Base-by-base conservation (phyloP, 2,888 invertebrate species). In the Abrostola triplasia region DNA sequence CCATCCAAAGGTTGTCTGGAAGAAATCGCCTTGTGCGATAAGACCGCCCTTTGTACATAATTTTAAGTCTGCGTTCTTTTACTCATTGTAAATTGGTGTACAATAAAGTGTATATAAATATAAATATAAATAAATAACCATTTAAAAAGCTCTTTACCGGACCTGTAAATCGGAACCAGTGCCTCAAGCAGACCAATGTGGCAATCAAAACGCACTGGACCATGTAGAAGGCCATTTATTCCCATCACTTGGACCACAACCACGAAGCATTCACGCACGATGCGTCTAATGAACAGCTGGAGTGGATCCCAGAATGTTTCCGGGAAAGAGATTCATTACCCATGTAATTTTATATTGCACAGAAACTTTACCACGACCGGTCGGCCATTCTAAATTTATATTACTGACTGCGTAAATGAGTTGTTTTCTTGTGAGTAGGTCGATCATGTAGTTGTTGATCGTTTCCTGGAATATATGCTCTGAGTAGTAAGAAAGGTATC, bases 221-320 rank as follows among this genome's bases (percentile, higher is more conserved):
- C 24, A 24, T 24, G 24, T 24, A 24, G 24, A 24, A 24, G 24
- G 24, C 13, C 12, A 38, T 49, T 12, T 36, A 0, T 7, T 40
- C 41, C 10, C n/a, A 7, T 56, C 38, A 59, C 63, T 53, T 63
- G 59, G 47, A 56, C 75, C 13, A 50, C 44, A 47, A 10, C 4
- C 36, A 44, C 8, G 61, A 57, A 63, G 12, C 38, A 41, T 6
- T 40, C 48, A 36, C 36, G 40, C 64, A 48, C 64, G 76, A 65
- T 64, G 68, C 68, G 73, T 78, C 72, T 84, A 86, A 86, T 82
- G 84, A 86, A 84, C 80, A 78, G 66, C 68, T 79, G 77, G 63
- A 80, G 78, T 81, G 78, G 77, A 74, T 73, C 70, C 74, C 57
- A 61, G 64, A 50, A 70, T 38, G 67, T 67, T 73, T 73, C 66